Base-by-base conservation (phyloP, 2,797 vertebrate species). In the Aotus griseimembra region DNA sequence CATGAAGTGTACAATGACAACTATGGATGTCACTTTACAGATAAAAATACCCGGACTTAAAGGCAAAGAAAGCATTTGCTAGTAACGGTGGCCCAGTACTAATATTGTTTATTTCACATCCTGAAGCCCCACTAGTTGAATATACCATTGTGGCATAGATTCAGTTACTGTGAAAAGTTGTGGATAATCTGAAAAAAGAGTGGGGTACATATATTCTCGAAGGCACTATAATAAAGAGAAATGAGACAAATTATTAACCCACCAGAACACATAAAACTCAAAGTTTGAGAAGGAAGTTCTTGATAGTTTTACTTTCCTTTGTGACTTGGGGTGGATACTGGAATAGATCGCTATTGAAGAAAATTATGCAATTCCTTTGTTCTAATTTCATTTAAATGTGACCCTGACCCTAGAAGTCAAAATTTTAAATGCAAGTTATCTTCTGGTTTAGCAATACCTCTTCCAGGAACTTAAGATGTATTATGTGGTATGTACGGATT, bases 281-380 rank as follows among this genome's bases (percentile, higher is more conserved):
- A 55, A 33, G 55, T 79, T 55, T 80, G 52, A 87, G 28, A 15
- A 10, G 28, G 10, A 97, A 85, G 55, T 70, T 94, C 22, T 81
- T 86, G 52, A 92, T 15, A 94, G 41, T 94, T 92, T 87, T 90
- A 87, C 19, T 94, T 89, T 94, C 50, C 52, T 94, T 93, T 90
- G 33, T 88, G 24, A 67, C n/a, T 90, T 46, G 73, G 0, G 4
- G 1, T 88, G n/a, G 48, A 67, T 83, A 89, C 30, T 13, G 13
- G 58, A 86, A 79, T 79, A 52, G 22, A 67, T 24, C 48, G 24
- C 13, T 44, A 73, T 5, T 26, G 67, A 90, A 90, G 77, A 46
- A 41, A 90, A 91, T 57, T 44, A 76, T 26, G 10, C 24, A 91
- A 41, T 58, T 90, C 33, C 13, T 67, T 67, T 67, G 33, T 67